Evolutionary conservation across 2,113 vertebrate genomes (phyloP).

Genomic region (Tyto alba): DNA sequence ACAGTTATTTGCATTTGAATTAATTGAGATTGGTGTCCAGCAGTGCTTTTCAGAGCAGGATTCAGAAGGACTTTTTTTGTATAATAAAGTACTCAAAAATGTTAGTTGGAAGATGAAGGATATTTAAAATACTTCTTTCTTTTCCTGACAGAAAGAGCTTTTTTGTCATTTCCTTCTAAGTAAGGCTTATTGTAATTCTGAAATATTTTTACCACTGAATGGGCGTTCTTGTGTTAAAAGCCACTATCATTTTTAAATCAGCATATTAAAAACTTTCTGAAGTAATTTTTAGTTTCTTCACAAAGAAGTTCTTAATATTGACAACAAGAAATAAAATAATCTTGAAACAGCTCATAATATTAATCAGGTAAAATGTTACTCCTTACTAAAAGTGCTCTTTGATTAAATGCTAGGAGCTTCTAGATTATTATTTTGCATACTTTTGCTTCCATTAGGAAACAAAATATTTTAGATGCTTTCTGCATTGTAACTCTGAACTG

Average conservation of each 20-base stretch:
- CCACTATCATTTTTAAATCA: neutral
- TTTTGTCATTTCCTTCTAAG: neutral
- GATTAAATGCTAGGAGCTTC: neutral
- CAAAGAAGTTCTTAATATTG: neutral
- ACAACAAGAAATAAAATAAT: neutral
- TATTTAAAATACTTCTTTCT: slow-evolving; percentile 1
- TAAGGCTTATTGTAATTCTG: neutral
- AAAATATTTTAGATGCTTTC: neutral
- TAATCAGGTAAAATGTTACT: neutral
- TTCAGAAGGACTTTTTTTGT: slow-evolving; percentile 33
- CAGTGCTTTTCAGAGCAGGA: slow-evolving; percentile 18
- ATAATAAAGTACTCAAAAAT: slow-evolving; percentile 38
- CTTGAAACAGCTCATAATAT: neutral
- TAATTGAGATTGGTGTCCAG: slow-evolving; percentile 37
- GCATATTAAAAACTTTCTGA: neutral
- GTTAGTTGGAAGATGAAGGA: neutral
- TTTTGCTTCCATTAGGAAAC: neutral
- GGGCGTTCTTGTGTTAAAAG: neutral
- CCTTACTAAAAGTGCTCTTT: neutral
- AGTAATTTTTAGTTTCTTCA: neutral
- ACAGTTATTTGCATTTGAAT: slow-evolving; percentile 61
- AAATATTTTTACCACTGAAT: slow-evolving; percentile 34
- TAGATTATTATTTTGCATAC: neutral
- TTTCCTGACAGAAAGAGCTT: neutral
- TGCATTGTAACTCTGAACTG: neutral